Conservation (phyloP, 2,888 invertebrate species). For the Acleris holmiana region DNA sequence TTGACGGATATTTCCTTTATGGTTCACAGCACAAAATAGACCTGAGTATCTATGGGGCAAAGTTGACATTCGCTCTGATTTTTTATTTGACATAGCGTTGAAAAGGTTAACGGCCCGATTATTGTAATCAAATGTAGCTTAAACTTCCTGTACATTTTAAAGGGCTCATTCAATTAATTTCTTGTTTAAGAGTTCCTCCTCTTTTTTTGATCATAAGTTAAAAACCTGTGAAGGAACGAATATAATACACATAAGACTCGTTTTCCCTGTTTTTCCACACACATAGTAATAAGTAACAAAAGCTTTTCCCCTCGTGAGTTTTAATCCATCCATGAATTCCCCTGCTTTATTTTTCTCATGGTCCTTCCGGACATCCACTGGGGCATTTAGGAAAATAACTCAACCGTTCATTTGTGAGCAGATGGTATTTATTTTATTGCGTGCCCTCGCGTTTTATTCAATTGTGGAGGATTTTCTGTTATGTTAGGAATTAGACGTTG, state of each 20-base stretch:
- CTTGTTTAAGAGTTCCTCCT: too few species aligned
- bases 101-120: too few species aligned
- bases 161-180: too few species aligned
- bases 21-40: too few species aligned
- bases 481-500: slow-evolving; percentile 1
- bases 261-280: neutral
- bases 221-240: too few species aligned
- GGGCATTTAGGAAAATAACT: slow-evolving; percentile 22
- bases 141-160: too few species aligned
- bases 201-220: too few species aligned
- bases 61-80: too few species aligned
- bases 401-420: slow-evolving; percentile 25
- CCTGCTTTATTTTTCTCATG: slow-evolving; percentile 10
- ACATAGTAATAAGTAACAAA: neutral
- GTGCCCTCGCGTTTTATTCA: slow-evolving; percentile 10
- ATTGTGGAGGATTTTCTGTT: slow-evolving; percentile 15
- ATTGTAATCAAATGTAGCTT: too few species aligned
- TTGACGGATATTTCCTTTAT: too few species aligned
- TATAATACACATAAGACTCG: neutral
- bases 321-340: neutral
- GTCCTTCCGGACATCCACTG: neutral
- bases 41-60: too few species aligned
- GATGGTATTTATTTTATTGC: slow-evolving; percentile 34
- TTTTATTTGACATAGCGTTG: too few species aligned
- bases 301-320: neutral